phyloP scores from a whole-genome alignment of 2,113 vertebrate species.

The Dendropsophus ebraccatus region DNA sequence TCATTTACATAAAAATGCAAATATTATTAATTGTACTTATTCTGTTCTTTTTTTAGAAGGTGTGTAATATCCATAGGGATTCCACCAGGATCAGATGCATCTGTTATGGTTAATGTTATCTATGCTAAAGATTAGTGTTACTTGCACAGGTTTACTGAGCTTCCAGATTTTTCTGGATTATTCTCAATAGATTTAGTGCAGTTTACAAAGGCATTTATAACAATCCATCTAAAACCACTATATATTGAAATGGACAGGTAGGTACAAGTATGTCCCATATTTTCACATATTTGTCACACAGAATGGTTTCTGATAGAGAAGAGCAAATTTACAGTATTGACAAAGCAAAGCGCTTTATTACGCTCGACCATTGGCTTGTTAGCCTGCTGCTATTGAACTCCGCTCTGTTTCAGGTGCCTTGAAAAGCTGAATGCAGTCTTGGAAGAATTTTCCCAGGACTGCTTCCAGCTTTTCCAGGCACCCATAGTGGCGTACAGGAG shows the following conservation, averaged over 20 bases:
- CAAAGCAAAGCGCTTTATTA: no score
- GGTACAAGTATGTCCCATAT: background rate
- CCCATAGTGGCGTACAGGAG: no score
- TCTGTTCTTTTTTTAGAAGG: background rate
- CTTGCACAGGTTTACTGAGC: background rate
- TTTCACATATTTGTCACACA: background rate
- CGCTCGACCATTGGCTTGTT: no score
- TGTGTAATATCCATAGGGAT: no score
- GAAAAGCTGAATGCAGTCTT: no score
- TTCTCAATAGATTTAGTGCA: background rate
- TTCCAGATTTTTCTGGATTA: background rate
- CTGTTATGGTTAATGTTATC: background rate
- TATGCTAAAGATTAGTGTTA: background rate
- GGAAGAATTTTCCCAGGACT: no score
- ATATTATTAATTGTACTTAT: background rate
- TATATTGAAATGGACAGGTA: no score
- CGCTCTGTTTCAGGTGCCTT: no score
- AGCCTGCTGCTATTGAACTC: no score
- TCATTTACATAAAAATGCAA: background rate
- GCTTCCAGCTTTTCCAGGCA: no score
- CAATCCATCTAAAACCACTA: no score
- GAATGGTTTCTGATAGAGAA: background rate
- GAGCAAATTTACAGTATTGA: no score
- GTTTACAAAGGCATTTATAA: background rate
- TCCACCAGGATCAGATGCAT: background rate